Percentiles rank a stretch among this genome's conserved stretches.
Conservation (phyloP, 2,113 vertebrate species). For the Cranoglanis bouderius region DNA sequence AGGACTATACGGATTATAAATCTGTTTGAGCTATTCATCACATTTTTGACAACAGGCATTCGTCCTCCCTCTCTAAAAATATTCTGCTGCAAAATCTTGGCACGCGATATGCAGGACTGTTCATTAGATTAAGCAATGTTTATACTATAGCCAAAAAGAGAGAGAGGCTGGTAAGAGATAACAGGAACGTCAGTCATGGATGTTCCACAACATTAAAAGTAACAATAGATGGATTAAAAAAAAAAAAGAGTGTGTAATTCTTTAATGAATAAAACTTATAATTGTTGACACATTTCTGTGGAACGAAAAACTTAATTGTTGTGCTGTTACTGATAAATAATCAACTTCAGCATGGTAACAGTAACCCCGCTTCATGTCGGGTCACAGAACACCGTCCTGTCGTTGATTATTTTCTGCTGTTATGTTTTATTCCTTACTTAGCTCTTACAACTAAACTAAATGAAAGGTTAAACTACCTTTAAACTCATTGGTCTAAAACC, state of each 20-base stretch:
- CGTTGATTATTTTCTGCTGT: neutral
- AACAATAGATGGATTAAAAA: neutral
- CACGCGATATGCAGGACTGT: neutral
- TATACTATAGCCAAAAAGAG: neutral
- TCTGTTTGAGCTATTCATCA: neutral
- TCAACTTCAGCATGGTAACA: neutral
- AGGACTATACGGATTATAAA: neutral
- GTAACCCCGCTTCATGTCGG: neutral
- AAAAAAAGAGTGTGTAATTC: neutral
- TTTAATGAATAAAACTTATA: neutral
- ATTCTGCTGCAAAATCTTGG: neutral
- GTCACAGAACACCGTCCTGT: neutral
- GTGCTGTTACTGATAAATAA: neutral
- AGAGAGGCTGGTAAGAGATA: neutral
- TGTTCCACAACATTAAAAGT: neutral
- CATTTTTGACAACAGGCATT: neutral
- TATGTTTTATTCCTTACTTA: neutral
- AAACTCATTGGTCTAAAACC: neutral
- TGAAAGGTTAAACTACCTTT: neutral
- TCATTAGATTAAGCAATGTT: neutral
- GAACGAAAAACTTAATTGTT: too few species aligned
- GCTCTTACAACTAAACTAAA: neutral
- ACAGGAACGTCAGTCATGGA: neutral
- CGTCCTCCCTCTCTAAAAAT: neutral
- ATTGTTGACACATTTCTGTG: neutral